phyloP scores from a whole-genome alignment of 2,113 vertebrate genomes.

The Ancistrus triradiatus region DNA sequence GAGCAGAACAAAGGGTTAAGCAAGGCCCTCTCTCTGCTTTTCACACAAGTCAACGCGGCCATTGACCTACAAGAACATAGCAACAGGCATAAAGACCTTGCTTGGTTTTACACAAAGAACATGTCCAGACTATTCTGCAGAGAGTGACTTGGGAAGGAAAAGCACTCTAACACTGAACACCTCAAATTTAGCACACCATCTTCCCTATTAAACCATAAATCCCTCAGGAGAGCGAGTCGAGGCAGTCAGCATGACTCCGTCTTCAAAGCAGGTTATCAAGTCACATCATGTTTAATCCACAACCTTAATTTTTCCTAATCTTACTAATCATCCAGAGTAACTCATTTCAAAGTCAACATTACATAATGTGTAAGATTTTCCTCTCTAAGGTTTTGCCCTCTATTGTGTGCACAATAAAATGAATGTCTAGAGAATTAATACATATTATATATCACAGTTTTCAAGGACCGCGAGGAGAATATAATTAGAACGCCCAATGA shows the following conservation, averaged over 20 bases:
- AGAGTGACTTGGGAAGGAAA: neutral
- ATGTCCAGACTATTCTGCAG: neutral
- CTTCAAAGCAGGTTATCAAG: constrained; percentile 38
- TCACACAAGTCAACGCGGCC: constrained; percentile 18
- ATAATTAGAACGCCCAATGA: too few species aligned
- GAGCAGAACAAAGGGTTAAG: constrained; percentile 50
- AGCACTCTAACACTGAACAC: neutral
- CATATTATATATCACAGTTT: too few species aligned
- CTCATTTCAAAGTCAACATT: constrained; percentile 9
- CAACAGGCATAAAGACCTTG: constrained; percentile 20
- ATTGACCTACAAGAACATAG: constrained; percentile 25
- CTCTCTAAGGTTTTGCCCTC: too few species aligned
- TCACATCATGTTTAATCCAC: constrained; percentile 40
- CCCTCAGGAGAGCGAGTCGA: constrained; percentile 37
- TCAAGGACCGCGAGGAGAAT: too few species aligned
- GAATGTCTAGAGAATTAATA: too few species aligned
- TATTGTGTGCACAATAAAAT: too few species aligned
- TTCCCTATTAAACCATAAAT: constrained; percentile 1
- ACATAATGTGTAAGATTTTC: too few species aligned
- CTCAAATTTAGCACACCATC: neutral
- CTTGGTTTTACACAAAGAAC: neutral
- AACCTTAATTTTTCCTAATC: constrained; percentile 20
- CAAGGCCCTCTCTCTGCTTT: constrained; percentile 49
- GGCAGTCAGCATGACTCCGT: constrained; percentile 40
- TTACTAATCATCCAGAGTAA: constrained; percentile 6